Percentiles rank a stretch among this genome's conserved stretches.
Conservation (phyloP, 2,888 invertebrate species). For the Limulus polyphemus region DNA sequence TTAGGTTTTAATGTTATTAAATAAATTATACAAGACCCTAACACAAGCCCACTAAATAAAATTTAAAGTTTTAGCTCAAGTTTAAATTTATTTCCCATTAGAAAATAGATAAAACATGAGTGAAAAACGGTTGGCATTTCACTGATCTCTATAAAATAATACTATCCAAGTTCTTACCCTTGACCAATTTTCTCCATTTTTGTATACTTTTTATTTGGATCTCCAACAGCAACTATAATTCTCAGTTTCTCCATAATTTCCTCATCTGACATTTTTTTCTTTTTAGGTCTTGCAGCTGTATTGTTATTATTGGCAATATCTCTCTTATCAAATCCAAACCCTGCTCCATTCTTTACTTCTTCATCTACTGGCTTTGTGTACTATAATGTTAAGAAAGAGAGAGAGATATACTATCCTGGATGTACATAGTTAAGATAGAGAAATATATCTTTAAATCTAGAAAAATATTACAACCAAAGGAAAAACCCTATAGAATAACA, state of each 20-base stretch:
- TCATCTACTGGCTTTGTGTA: slow-evolving; percentile 23
- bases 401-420: not conserved
- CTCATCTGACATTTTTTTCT: slow-evolving; percentile 51
- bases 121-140: no score
- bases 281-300: slow-evolving; percentile 25
- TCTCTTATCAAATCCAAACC: slow-evolving; percentile 13
- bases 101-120: no score
- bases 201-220: slow-evolving; percentile 67
- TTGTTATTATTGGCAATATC: slow-evolving; percentile 20
- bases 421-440: no score
- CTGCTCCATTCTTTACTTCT: slow-evolving; percentile 21
- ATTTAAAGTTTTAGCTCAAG: no score
- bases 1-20: no score
- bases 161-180: slow-evolving; percentile 10
- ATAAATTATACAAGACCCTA: no score
- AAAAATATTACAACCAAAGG: no score
- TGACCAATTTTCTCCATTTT: slow-evolving; percentile 66
- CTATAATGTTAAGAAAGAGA: slow-evolving; percentile 5
- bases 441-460: no score
- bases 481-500: no score
- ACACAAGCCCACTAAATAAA: no score
- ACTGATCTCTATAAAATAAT: no score
- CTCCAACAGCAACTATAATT: slow-evolving; percentile 64
- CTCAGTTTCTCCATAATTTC: slow-evolving; percentile 63
- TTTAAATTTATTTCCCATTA: no score